A percentile compares a stretch with the other conserved stretches of the same genome.
phyloP scores from a whole-genome alignment of 2,113 vertebrate genomes.

The Archocentrus centrarchus region DNA sequence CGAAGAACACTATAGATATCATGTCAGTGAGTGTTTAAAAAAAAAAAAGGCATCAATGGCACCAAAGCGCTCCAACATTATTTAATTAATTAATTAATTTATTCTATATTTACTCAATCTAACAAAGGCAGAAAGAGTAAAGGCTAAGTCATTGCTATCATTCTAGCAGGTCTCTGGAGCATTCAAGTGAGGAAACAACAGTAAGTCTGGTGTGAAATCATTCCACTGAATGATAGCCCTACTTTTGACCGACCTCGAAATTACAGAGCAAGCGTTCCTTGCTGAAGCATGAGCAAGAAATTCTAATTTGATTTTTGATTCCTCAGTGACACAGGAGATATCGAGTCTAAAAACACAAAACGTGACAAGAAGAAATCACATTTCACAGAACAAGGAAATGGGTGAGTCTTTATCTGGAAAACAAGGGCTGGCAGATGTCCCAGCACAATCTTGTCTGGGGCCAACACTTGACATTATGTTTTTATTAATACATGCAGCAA shows the following conservation, averaged over 20 bases:
- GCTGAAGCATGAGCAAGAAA: conserved; percentile 29
- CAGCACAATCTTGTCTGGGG: conserved; percentile 19
- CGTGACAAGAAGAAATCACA: conserved; percentile 6
- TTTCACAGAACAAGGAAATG: conserved; percentile 11
- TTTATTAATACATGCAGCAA: conserved; percentile 58
- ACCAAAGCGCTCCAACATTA: conserved; percentile 1
- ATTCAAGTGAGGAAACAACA: conserved; percentile 64
- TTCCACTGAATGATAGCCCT: conserved; percentile 50
- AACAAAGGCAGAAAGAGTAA: conserved; percentile 51
- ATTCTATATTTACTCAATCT: background rate
- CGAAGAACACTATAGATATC: background rate
- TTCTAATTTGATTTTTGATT: conserved; percentile 15
- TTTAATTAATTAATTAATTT: conserved; percentile 38
- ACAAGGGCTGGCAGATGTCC: conserved; percentile 21
- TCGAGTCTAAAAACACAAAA: background rate
- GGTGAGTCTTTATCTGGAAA: background rate
- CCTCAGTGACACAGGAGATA: background rate
- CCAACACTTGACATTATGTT: conserved; percentile 47
- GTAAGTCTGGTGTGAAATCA: conserved; percentile 36
- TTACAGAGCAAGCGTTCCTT: conserved; percentile 28
- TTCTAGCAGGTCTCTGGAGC: conserved; percentile 52
- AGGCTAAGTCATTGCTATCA: conserved; percentile 54
- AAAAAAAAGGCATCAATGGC: conserved; percentile 5
- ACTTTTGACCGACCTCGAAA: conserved; percentile 49
- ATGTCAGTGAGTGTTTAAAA: background rate